These are phyloP conservation scores for Serinus canaria DNA, from an alignment of 2,113 vertebrate species.

Conservation along the genomic window DNA sequence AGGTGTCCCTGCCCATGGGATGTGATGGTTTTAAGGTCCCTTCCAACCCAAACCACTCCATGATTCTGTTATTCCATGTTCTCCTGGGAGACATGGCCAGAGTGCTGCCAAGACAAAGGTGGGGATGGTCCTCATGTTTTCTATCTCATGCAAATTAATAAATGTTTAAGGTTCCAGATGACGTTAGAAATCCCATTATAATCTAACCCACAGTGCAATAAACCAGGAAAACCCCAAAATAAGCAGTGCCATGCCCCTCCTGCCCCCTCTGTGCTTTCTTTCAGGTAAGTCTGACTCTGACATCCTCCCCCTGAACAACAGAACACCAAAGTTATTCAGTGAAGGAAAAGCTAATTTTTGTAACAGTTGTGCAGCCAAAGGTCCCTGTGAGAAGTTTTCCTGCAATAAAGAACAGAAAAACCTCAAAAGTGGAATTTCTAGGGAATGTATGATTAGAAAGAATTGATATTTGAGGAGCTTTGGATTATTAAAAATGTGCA, in stretches of 20 bases:
- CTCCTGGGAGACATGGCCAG: neutral
- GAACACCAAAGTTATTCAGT: neutral
- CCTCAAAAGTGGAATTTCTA: neutral
- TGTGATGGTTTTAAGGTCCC: neutral
- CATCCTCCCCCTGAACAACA: neutral
- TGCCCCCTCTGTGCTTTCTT: neutral
- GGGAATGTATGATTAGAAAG: neutral
- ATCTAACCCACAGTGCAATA: neutral
- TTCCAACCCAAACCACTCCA: neutral
- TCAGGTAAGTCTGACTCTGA: neutral
- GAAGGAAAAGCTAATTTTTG: neutral
- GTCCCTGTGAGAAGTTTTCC: neutral
- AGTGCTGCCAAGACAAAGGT: neutral
- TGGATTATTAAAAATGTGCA: conserved; percentile 20
- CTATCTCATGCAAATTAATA: neutral
- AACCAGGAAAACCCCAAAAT: neutral
- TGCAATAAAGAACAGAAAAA: neutral
- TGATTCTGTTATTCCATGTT: neutral
- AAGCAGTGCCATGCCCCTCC: neutral
- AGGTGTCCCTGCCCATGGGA: neutral
- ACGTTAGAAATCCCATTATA: neutral
- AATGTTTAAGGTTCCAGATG: neutral
- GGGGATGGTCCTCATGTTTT: neutral
- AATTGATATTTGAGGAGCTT: conserved; percentile 38
- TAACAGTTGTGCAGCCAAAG: neutral